These are phyloP conservation scores for Linepithema humile DNA, from an alignment of 1,140 invertebrate genomes.

Conservation along the genomic window DNA sequence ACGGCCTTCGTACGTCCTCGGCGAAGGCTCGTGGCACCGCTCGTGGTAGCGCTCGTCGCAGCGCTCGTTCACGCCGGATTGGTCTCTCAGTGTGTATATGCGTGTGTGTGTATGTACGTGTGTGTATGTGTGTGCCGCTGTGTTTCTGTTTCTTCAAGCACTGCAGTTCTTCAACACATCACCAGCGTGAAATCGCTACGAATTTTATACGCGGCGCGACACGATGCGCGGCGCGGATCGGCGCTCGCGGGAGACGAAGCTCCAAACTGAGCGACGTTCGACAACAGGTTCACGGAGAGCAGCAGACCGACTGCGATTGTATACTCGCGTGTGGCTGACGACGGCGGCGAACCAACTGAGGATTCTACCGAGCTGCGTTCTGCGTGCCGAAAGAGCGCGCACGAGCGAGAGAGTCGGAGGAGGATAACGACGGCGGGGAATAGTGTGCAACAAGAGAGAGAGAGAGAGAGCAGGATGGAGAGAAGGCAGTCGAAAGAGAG, in stretches of 20 bases:
- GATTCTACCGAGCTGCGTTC: conserved; percentile 64
- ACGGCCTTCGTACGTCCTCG: conserved; percentile 57
- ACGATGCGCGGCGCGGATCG: conserved; percentile 4
- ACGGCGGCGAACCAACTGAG: conserved; percentile 64
- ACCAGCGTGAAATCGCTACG: neutral
- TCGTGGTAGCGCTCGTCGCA: no score
- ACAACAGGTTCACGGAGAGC: neutral
- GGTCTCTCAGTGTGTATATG: neutral
- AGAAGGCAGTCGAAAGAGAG: neutral
- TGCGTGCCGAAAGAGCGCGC: conserved; percentile 58
- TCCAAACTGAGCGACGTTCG: conserved; percentile 11
- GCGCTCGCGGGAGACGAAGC: conserved; percentile 20
- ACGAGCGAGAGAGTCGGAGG: conserved; percentile 34
- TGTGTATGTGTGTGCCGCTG: neutral
- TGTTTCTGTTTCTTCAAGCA: neutral
- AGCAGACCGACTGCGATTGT: conserved; percentile 51
- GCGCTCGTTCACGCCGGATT: conserved; percentile 8
- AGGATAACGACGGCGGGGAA: neutral
- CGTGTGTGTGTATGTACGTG: no score
- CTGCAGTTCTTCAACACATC: conserved; percentile 8
- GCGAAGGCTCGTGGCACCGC: neutral
- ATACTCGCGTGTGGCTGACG: conserved; percentile 61
- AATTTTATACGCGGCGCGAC: neutral
- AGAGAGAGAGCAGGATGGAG: neutral
- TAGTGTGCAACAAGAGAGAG: neutral